phyloP scores from a whole-genome alignment of 1,140 invertebrate species.

The Yoshiicerus persimilis region DNA sequence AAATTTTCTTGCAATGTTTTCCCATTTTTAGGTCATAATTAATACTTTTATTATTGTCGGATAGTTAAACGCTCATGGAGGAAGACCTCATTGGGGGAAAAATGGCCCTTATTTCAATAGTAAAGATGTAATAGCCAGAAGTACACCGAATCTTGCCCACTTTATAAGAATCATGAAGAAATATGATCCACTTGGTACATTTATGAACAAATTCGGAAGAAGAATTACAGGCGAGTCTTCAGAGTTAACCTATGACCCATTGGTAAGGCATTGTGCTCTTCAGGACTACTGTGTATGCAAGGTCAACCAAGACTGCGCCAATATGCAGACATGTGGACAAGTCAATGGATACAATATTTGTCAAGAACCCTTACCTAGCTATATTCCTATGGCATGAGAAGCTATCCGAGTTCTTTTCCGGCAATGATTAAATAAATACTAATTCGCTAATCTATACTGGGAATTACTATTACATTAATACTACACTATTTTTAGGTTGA shows the following conservation, averaged over 20 bases:
- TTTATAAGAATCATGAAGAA: not conserved
- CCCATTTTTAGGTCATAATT: not conserved
- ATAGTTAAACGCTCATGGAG: not conserved
- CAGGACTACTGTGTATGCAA: slow-evolving; percentile 38
- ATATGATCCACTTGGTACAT: slow-evolving; percentile 36
- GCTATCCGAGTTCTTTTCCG: too few species aligned
- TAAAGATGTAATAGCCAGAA: not conserved
- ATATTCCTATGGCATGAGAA: not conserved
- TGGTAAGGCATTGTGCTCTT: slow-evolving; percentile 30
- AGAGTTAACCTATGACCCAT: not conserved
- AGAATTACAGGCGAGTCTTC: not conserved
- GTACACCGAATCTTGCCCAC: not conserved
- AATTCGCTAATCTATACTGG: too few species aligned
- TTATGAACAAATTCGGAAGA: slow-evolving; percentile 37
- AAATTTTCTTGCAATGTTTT: not conserved
- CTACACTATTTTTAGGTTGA: too few species aligned
- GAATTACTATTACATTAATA: too few species aligned
- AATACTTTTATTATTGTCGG: not conserved
- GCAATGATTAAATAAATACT: too few species aligned
- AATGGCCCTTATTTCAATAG: slow-evolving; percentile 22
- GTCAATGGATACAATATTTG: not conserved
- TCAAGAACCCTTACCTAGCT: not conserved
- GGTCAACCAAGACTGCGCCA: not conserved
- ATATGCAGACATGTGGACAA: not conserved
- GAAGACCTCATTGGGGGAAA: slow-evolving; percentile 34